Evolutionary conservation across 2,797 vertebrate genomes (phyloP).

Genomic region (Chelon labrosus): DNA sequence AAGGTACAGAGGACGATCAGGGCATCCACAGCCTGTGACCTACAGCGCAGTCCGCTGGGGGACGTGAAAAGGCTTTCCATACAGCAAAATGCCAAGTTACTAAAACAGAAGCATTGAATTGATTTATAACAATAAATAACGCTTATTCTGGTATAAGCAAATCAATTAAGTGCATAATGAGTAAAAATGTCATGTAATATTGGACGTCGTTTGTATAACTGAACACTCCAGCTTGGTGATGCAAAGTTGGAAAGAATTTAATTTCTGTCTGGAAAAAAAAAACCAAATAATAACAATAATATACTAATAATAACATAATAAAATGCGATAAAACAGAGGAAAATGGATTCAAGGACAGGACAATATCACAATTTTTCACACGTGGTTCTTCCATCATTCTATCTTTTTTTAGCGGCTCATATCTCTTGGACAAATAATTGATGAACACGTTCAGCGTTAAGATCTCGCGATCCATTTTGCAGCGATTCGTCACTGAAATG

Average conservation of each 20-base stretch:
- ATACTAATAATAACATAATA: neutral
- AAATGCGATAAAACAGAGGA: neutral
- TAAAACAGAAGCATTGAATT: constrained; percentile 13
- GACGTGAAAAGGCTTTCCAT: neutral
- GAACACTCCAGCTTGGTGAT: constrained; percentile 19
- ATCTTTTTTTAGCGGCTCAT: constrained; percentile 63
- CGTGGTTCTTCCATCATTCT: constrained; percentile 42
- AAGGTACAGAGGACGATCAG: constrained; percentile 78
- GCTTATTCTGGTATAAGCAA: constrained; percentile 22
- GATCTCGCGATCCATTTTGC: constrained; percentile 39
- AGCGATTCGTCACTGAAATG: constrained; percentile 46
- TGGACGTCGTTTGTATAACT: constrained; percentile 19
- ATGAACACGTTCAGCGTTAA: constrained; percentile 58
- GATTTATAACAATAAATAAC: constrained; percentile 38
- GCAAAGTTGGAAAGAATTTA: constrained; percentile 24
- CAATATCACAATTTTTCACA: constrained; percentile 35
- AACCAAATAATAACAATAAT: neutral
- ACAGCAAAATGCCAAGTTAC: constrained; percentile 10
- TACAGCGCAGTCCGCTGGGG: constrained; percentile 37
- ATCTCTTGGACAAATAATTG: constrained; percentile 57
- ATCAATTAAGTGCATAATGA: neutral
- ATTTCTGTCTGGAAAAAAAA: constrained; percentile 17
- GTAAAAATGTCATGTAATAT: constrained; percentile 20
- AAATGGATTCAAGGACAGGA: neutral
- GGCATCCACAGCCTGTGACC: constrained; percentile 53